Percentiles rank a stretch among this genome's conserved stretches.
Evolutionary conservation across 1,140 invertebrate species (phyloP).

Genomic region (Pentalonia nigronervosa): DNA sequence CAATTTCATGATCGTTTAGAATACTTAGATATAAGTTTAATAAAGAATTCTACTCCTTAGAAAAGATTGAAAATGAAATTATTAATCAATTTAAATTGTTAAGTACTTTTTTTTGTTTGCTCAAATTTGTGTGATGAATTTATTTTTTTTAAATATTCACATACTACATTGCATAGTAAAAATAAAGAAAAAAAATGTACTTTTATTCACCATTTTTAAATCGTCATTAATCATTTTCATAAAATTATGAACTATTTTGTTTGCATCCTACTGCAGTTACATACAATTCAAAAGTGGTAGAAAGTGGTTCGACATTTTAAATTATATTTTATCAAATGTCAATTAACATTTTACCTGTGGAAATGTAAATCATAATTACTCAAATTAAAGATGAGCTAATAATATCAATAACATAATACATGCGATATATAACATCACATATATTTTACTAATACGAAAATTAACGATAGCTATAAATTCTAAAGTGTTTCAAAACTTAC

Average conservation of each 20-base stretch:
- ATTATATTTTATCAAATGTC: not conserved
- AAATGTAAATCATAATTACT: not conserved
- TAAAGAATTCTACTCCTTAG: not conserved
- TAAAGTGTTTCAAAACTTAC: not conserved
- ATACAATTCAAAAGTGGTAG: not conserved
- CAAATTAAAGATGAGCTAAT: not conserved
- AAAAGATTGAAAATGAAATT: not conserved
- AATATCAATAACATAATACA: not conserved
- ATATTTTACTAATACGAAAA: not conserved
- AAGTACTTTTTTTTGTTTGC: not conserved
- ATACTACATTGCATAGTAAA: not conserved
- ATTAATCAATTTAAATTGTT: not conserved
- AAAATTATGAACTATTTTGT: not conserved
- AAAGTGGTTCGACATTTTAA: not conserved
- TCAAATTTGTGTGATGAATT: not conserved
- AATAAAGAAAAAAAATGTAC: too few species aligned
- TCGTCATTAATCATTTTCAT: not conserved
- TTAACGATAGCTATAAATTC: slow-evolving; percentile 4
- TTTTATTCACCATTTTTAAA: not conserved
- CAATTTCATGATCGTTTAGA: not conserved
- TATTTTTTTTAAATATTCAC: not conserved
- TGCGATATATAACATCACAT: not conserved
- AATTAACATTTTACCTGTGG: not conserved
- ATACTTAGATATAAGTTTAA: not conserved
- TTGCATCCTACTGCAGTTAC: not conserved